Percentiles rank a stretch among this genome's conserved stretches.
These are phyloP conservation scores for Megalonaias nervosa DNA, from an alignment of 1,140 invertebrate genomes.

Conservation along the genomic window DNA sequence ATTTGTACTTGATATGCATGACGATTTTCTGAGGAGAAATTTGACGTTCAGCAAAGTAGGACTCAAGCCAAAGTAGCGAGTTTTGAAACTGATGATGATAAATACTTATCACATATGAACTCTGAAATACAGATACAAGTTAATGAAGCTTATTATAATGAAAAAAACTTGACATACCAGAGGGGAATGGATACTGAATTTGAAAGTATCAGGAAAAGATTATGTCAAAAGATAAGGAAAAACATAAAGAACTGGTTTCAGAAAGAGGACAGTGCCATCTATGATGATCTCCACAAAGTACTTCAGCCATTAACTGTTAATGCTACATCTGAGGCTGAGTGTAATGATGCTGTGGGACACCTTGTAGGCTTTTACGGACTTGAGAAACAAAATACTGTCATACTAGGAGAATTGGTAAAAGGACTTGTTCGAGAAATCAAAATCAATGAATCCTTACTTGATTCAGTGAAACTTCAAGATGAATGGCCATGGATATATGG, in stretches of 20 bases:
- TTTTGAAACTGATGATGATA: background rate
- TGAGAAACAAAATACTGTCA: background rate
- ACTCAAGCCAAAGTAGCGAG: background rate
- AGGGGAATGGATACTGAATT: background rate
- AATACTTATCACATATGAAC: background rate
- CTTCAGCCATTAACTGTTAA: background rate
- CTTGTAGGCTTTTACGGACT: background rate
- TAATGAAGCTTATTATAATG: background rate
- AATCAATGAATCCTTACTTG: no score
- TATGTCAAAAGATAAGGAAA: background rate
- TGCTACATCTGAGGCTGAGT: background rate
- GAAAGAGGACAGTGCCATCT: background rate
- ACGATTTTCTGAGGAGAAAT: background rate
- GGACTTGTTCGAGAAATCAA: no score
- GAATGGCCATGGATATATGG: background rate
- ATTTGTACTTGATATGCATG: conserved; percentile 2
- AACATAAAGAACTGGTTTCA: background rate
- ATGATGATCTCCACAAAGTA: background rate
- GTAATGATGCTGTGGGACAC: background rate
- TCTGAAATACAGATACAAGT: background rate
- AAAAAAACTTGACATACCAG: background rate
- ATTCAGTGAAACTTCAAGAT: background rate
- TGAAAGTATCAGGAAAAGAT: background rate
- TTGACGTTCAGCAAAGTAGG: background rate
- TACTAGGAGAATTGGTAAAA: background rate